These are phyloP conservation scores for Pan paniscus DNA, from an alignment of 2,113 vertebrate species.

Conservation along the genomic window DNA sequence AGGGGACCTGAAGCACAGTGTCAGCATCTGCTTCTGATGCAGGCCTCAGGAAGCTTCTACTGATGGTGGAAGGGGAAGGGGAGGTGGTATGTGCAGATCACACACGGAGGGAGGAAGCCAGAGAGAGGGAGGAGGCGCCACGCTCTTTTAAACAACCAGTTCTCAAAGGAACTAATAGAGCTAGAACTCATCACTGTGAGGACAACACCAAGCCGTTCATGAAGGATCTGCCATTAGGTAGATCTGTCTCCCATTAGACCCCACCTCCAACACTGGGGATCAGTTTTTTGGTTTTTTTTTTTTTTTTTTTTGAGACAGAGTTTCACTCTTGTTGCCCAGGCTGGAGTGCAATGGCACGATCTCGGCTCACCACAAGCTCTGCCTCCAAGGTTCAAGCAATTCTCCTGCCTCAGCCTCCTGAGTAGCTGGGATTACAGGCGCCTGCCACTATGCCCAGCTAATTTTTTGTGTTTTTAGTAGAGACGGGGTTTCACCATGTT, in stretches of 20 bases:
- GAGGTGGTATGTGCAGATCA: not conserved
- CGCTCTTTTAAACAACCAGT: not conserved
- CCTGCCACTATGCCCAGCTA: no score
- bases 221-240: not conserved
- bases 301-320: no score
- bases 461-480: no score
- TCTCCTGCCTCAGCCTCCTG: no score
- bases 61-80: not conserved
- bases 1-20: not conserved
- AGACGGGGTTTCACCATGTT: no score
- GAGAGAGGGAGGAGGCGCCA: not conserved
- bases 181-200: not conserved
- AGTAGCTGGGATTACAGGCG: no score
- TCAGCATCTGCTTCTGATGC: not conserved
- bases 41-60: not conserved
- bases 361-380: no score
- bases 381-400: no score
- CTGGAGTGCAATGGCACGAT: no score
- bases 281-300: no score
- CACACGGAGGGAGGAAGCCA: not conserved
- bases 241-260: not conserved
- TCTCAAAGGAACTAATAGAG: not conserved
- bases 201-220: not conserved
- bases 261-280: not conserved
- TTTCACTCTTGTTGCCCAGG: no score